Evolutionary conservation across 2,113 vertebrate genomes (phyloP).

Genomic region (Scomber japonicus): DNA sequence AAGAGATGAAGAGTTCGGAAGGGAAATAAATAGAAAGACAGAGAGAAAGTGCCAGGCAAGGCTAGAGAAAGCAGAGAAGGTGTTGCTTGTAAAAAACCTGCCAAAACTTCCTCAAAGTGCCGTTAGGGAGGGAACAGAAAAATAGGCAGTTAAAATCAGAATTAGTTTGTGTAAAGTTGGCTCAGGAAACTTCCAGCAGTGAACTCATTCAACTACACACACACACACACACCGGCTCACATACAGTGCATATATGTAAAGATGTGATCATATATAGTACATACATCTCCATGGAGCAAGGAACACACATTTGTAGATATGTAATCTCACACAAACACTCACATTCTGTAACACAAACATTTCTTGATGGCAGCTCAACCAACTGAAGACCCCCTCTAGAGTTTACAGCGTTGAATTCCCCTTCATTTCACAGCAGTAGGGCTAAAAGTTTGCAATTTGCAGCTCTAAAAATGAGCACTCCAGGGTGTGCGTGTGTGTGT

Average conservation of each 20-base stretch:
- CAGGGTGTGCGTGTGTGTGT: constrained; percentile 32
- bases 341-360: neutral
- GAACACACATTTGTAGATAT: constrained; percentile 20
- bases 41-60: constrained; percentile 24
- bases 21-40: constrained; percentile 31
- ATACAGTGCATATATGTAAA: neutral
- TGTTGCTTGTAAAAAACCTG: constrained; percentile 59
- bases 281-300: neutral
- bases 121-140: constrained; percentile 56
- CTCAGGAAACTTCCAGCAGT: constrained; percentile 44
- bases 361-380: constrained; percentile 40
- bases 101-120: constrained; percentile 64
- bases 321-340: neutral
- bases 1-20: constrained; percentile 20
- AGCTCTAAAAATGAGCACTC: constrained; percentile 55
- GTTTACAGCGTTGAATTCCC: constrained; percentile 31
- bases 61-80: constrained; percentile 70
- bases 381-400: constrained; percentile 28
- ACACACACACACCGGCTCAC: constrained; percentile 11
- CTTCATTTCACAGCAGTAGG: constrained; percentile 48
- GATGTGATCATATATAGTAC: neutral
- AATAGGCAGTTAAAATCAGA: constrained; percentile 64
- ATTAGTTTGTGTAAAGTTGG: constrained; percentile 59
- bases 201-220: constrained; percentile 51
- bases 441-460: constrained; percentile 62